These are phyloP conservation scores for Campoletis raptor DNA, from an alignment of 2,888 invertebrate genomes.

Conservation along the genomic window DNA sequence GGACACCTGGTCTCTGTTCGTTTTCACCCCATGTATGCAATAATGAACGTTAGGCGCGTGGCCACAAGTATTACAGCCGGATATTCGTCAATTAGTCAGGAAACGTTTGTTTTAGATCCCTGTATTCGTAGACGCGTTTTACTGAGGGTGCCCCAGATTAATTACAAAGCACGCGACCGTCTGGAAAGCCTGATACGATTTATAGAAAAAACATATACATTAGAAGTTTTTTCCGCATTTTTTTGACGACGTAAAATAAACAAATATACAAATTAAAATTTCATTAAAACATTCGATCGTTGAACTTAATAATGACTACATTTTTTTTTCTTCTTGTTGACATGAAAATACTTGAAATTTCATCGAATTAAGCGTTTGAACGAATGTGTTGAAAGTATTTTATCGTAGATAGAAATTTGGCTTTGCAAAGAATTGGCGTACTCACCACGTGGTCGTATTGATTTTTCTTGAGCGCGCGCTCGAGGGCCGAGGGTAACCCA, in stretches of 20 bases:
- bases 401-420: slow-evolving; percentile 65
- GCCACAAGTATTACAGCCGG: slow-evolving; percentile 38
- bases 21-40: slow-evolving; percentile 46
- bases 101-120: slow-evolving; percentile 34
- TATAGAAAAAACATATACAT: not conserved
- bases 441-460: slow-evolving; percentile 83
- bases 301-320: not conserved
- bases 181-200: not conserved
- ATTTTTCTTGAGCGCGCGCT: slow-evolving; percentile 77
- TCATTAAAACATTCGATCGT: not conserved
- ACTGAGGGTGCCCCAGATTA: not conserved
- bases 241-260: not conserved
- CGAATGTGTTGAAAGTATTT: not conserved
- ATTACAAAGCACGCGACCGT: slow-evolving; percentile 41
- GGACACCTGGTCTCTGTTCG: slow-evolving; percentile 46
- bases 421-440: slow-evolving; percentile 73
- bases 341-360: not conserved
- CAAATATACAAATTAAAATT: not conserved
- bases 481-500: slow-evolving; percentile 62
- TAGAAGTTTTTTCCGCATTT: not conserved
- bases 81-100: slow-evolving; percentile 58
- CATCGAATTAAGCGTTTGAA: not conserved
- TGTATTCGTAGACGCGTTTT: slow-evolving; percentile 10
- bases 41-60: slow-evolving; percentile 55
- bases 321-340: not conserved